Base-by-base conservation (phyloP, 2,797 vertebrate species). In the Catostomus latipinnis region DNA sequence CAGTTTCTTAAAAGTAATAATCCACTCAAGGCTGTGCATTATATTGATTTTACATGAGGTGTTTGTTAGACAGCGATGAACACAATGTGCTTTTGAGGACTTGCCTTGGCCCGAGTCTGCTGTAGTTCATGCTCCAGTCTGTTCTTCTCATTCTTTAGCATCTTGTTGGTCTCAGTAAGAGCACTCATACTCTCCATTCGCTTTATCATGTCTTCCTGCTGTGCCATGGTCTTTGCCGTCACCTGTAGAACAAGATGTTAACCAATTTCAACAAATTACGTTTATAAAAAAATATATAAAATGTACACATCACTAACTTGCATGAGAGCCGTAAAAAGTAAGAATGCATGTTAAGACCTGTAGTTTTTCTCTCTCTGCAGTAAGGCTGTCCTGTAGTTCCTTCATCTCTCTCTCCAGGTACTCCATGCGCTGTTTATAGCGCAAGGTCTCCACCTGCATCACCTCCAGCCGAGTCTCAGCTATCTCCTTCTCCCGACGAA, bases 181-280 rank as follows among this genome's bases (percentile, higher is more conserved):
- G 98, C 94, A 2, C 94, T 97, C 96, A 99, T 95, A 0, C 96
- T 98, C 88, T 99, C 96, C 0, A 96, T 97, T 89, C 98, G 98
- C 88, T 98, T 98, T 95, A 99, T 97, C 74, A 98, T 91, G 71
- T 98, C 98, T 81, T 99, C 98, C 71, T 99, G 97, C 80, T 98
- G 97, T 63, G 95, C 93, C 90, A 98, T 92, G 2, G 96, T 97
- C 93, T 97, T 98, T 10, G 95, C 93, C 5, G 96, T 98, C 74
- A 97, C 95, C 98, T 99, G 77, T 16, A 50, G 49, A 62, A 1
- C 7, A 0, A 60, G 46, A 74, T 49, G 57, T 61, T 50, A 73
- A 22, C 22, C 22, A 22, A 45, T 57, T 50, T 43, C 13, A 52
- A 7, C 0, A 71, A 8, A 8, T 13, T n/a, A 45, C 13, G 7